These are phyloP conservation scores for Murina feae DNA, from an alignment of 2,113 vertebrate genomes.

Conservation along the genomic window DNA sequence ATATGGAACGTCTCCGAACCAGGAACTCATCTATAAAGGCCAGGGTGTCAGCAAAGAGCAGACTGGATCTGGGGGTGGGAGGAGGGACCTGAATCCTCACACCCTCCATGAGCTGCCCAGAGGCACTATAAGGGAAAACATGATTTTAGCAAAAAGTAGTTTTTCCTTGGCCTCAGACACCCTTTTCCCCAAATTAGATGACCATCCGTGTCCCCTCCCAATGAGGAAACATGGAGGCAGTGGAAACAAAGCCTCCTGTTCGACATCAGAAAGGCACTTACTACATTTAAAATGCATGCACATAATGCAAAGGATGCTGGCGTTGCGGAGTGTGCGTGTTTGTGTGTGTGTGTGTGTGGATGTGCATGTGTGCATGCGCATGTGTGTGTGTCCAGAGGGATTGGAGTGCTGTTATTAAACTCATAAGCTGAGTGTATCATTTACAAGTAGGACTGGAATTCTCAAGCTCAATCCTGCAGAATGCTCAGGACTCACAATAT, in stretches of 20 bases:
- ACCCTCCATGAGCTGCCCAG: background rate
- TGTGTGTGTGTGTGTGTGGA: no score
- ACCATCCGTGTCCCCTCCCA: background rate
- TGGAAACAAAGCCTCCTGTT: background rate
- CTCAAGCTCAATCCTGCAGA: background rate
- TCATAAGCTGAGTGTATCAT: background rate
- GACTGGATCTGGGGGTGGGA: background rate
- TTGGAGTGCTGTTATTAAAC: background rate
- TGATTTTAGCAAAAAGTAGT: background rate
- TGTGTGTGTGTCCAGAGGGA: no score
- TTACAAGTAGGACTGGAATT: background rate
- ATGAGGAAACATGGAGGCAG: background rate
- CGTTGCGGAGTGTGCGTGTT: background rate
- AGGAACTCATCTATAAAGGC: background rate
- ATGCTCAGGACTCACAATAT: background rate
- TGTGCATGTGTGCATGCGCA: background rate
- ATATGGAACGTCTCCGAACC: background rate
- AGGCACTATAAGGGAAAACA: background rate
- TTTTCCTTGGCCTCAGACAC: background rate
- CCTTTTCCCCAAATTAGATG: background rate
- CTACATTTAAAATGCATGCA: background rate
- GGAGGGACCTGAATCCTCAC: background rate
- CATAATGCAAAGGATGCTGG: background rate
- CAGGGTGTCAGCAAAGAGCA: background rate
- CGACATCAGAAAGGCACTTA: background rate